Percentiles rank a stretch among this genome's conserved stretches.
phyloP scores from a whole-genome alignment of 2,113 vertebrate species.

The Sialia sialis region DNA sequence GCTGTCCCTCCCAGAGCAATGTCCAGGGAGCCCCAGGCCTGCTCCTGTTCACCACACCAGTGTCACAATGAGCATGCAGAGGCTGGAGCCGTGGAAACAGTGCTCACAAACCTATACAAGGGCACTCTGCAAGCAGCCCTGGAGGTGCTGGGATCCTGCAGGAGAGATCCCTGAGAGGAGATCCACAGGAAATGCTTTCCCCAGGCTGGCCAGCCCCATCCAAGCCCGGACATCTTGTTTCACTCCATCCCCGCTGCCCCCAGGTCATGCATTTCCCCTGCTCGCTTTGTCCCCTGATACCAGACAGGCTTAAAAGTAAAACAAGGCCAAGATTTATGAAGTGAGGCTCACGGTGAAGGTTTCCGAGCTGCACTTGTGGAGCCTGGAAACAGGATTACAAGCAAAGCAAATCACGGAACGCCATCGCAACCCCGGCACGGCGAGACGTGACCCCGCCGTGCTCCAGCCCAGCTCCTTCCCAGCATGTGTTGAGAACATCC shows the following conservation, averaged over 20 bases:
- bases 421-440: neutral
- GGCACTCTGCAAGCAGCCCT: neutral
- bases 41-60: fast-evolving
- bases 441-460: neutral
- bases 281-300: neutral
- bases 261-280: neutral
- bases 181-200: neutral
- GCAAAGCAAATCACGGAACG: neutral
- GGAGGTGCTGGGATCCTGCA: neutral
- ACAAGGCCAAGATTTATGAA: constrained; percentile 30
- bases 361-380: neutral
- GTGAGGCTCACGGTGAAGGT: neutral
- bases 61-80: neutral
- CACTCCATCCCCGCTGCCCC: neutral
- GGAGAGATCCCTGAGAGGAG: neutral
- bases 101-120: neutral
- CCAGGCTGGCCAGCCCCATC: neutral
- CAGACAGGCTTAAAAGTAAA: constrained; percentile 12
- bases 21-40: neutral
- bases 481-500: neutral
- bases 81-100: neutral
- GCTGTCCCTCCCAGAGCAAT: neutral
- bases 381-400: constrained; percentile 34
- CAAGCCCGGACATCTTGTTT: neutral
- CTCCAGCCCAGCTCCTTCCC: neutral